phyloP scores from a whole-genome alignment of 2,888 invertebrate species.

The Callyntrura sp. region DNA sequence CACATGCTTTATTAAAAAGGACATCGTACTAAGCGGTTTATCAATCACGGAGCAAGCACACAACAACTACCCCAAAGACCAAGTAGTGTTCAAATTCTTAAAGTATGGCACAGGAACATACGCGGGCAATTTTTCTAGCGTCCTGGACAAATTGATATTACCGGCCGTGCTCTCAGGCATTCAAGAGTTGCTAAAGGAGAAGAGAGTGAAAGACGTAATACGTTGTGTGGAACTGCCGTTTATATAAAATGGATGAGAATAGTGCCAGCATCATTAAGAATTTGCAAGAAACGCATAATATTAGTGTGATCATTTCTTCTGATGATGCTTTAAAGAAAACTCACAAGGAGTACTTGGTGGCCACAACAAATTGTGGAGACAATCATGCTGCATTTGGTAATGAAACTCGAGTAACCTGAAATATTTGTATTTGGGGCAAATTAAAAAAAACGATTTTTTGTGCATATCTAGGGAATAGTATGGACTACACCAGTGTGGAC shows the following conservation, averaged over 20 bases:
- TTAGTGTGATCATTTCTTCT: not conserved
- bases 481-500: constrained; percentile 77
- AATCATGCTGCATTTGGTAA: constrained; percentile 76
- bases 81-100: constrained; percentile 76
- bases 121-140: constrained; percentile 63
- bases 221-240: constrained; percentile 76
- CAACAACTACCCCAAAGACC: no score
- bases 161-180: constrained; percentile 76
- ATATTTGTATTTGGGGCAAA: no score
- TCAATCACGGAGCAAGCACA: constrained; percentile 57
- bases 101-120: constrained; percentile 80
- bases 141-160: constrained; percentile 57
- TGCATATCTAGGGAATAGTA: constrained; percentile 74
- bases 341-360: constrained; percentile 7
- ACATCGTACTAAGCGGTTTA: constrained; percentile 66
- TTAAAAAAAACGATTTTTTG: no score
- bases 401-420: no score
- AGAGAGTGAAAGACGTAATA: constrained; percentile 16
- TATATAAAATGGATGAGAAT: constrained; percentile 51
- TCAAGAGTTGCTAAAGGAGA: constrained; percentile 62
- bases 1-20: constrained; percentile 67
- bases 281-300: not conserved
- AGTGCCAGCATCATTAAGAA: not conserved
- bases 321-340: constrained; percentile 74
- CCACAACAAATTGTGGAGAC: constrained; percentile 80